Conservation (phyloP, 2,797 vertebrate species). For the Vultur gryphus region DNA sequence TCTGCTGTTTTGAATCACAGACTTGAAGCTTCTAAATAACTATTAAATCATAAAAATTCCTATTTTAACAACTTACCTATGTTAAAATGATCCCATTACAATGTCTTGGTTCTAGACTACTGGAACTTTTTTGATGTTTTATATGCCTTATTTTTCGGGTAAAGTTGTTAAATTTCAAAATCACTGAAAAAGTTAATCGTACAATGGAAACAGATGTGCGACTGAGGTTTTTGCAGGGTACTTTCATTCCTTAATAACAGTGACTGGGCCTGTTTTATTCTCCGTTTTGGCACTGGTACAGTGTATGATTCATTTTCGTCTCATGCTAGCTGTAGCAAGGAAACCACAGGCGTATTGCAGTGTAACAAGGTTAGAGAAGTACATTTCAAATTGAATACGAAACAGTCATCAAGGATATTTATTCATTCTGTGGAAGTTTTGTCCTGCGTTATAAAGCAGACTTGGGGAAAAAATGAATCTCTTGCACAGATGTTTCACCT, state of each 20-base stretch:
- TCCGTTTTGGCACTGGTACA: background rate
- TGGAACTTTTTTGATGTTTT: background rate
- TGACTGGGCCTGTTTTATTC: background rate
- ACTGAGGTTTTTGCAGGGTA: background rate
- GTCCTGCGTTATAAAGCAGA: background rate
- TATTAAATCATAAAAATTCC: background rate
- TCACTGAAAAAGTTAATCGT: background rate
- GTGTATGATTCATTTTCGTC: constrained; percentile 6
- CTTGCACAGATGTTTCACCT: background rate
- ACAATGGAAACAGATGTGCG: background rate
- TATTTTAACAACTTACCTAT: background rate
- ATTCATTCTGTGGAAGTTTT: background rate
- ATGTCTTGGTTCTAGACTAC: background rate
- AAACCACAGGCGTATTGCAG: constrained; percentile 7
- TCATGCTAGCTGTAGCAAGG: constrained; percentile 23
- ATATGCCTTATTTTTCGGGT: background rate
- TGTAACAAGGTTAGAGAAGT: background rate
- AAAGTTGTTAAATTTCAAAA: background rate
- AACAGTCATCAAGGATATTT: background rate
- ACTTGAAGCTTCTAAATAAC: background rate
- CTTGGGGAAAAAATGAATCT: background rate
- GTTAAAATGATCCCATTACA: background rate
- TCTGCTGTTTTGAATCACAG: background rate
- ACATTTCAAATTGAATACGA: background rate
- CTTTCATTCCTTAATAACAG: background rate